These are phyloP conservation scores for Pocota personata DNA, from an alignment of 2,888 invertebrate species.

Conservation along the genomic window DNA sequence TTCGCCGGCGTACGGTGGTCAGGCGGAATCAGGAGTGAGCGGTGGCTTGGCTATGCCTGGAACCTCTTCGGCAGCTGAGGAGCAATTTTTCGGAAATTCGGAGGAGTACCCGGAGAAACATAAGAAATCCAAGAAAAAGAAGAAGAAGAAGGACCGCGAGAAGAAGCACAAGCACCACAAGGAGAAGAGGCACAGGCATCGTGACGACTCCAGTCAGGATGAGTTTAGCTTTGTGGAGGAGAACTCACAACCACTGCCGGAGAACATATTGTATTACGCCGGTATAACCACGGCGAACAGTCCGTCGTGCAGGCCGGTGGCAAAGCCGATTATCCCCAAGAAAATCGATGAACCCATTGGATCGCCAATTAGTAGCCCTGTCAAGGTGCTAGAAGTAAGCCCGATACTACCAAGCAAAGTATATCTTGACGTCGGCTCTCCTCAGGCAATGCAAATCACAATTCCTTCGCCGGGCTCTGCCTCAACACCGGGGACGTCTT, in stretches of 20 bases:
- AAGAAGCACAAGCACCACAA: slow-evolving; percentile 89
- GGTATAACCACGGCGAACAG: slow-evolving; percentile 82
- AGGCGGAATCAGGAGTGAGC: slow-evolving; percentile 50
- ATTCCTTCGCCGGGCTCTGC: slow-evolving; percentile 78
- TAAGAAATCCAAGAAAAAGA: slow-evolving; percentile 90
- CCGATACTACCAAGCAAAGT: slow-evolving; percentile 10
- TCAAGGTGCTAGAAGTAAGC: slow-evolving; percentile 75
- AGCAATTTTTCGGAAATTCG: slow-evolving; percentile 56
- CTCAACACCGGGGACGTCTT: slow-evolving; percentile 79
- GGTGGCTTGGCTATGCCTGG: slow-evolving; percentile 73
- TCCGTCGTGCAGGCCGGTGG: slow-evolving; percentile 81
- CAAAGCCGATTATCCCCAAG: slow-evolving; percentile 80
- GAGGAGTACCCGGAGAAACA: slow-evolving; percentile 83
- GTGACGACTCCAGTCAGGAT: slow-evolving; percentile 84
- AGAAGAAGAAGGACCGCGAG: slow-evolving; percentile 90
- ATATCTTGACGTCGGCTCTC: not conserved
- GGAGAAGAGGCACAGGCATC: slow-evolving; percentile 84
- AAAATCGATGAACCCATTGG: slow-evolving; percentile 77
- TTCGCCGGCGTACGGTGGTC: slow-evolving; percentile 80
- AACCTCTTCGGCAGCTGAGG: slow-evolving; percentile 15
- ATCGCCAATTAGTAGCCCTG: slow-evolving; percentile 76
- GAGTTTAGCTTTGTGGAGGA: slow-evolving; percentile 85
- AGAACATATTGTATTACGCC: slow-evolving; percentile 81
- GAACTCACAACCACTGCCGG: slow-evolving; percentile 81
- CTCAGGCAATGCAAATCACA: slow-evolving; percentile 73